A percentile compares a stretch with the other conserved stretches of the same genome.
Conservation (phyloP, 2,113 vertebrate genomes). For the Rhipidura dahli region DNA sequence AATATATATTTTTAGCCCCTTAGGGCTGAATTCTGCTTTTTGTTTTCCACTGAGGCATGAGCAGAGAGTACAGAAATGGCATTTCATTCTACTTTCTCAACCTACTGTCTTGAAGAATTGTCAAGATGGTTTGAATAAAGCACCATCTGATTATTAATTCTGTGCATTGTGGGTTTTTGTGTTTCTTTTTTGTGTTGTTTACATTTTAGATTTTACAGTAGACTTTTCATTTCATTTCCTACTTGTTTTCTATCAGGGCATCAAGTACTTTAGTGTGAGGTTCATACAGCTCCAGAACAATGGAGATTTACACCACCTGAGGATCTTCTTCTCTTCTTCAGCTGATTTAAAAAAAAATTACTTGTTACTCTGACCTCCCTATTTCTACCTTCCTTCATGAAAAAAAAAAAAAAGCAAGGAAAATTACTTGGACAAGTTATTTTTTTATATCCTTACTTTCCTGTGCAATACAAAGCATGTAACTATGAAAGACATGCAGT, state of each 20-base stretch:
- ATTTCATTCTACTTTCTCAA: background rate
- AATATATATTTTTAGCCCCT: background rate
- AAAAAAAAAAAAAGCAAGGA: background rate
- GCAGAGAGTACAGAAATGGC: background rate
- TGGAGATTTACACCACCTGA: background rate
- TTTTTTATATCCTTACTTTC: background rate
- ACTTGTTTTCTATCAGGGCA: background rate
- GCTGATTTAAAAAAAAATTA: background rate
- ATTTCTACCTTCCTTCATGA: background rate
- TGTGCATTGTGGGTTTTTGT: background rate
- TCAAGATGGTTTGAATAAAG: background rate
- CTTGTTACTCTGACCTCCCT: background rate
- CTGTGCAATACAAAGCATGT: background rate
- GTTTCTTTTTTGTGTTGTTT: background rate
- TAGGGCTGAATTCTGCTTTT: background rate
- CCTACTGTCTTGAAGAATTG: background rate
- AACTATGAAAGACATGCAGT: background rate
- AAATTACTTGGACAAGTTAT: background rate
- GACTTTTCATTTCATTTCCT: background rate
- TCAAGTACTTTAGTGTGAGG: background rate
- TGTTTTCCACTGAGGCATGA: background rate
- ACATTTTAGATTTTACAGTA: background rate
- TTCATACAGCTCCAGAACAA: background rate
- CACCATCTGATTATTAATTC: background rate
- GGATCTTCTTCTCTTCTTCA: background rate